Conservation (phyloP, 1,140 invertebrate genomes). For the Drosophila pseudoananassae region DNA sequence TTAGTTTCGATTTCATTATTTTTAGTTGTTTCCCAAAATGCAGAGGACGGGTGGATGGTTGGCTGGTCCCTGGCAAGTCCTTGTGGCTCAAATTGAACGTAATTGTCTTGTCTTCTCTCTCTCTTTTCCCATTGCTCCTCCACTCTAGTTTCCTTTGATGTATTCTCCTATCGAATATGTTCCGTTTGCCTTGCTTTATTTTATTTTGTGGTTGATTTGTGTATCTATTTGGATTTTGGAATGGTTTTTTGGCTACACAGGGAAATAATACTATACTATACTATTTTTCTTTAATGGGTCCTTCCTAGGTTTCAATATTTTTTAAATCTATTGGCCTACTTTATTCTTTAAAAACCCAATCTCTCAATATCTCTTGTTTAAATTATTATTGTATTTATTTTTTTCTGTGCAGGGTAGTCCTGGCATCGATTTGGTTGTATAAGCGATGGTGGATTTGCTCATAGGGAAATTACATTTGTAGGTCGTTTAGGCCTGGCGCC, state of each 20-base stretch:
- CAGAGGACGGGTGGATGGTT: background rate
- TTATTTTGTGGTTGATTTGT: slow-evolving; percentile 58
- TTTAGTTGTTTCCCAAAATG: slow-evolving; percentile 32
- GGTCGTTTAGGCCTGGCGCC: slow-evolving; percentile 35
- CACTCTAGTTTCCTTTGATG: slow-evolving; percentile 21
- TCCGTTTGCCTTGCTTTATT: slow-evolving; percentile 30
- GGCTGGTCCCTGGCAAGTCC: slow-evolving; percentile 12
- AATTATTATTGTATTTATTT: background rate
- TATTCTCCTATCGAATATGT: slow-evolving; percentile 26
- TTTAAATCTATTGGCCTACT: too few species aligned
- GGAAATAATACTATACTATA: slow-evolving; percentile 1
- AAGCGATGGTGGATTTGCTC: slow-evolving; percentile 24
- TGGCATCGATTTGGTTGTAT: slow-evolving; percentile 37
- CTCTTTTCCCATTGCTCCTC: background rate
- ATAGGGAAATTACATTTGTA: slow-evolving; percentile 55
- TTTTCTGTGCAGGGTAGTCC: slow-evolving; percentile 16
- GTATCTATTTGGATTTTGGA: slow-evolving; percentile 49
- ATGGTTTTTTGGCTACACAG: slow-evolving; percentile 29
- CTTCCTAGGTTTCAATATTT: too few species aligned
- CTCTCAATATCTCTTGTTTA: background rate
- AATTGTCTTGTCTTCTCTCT: slow-evolving; percentile 48
- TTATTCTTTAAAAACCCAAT: background rate
- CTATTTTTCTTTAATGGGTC: too few species aligned
- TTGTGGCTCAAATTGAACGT: slow-evolving; percentile 63
- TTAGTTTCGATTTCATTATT: slow-evolving; percentile 54